Evolutionary conservation across 2,888 invertebrate genomes (phyloP).

Genomic region (Fissipunctia ypsillon): DNA sequence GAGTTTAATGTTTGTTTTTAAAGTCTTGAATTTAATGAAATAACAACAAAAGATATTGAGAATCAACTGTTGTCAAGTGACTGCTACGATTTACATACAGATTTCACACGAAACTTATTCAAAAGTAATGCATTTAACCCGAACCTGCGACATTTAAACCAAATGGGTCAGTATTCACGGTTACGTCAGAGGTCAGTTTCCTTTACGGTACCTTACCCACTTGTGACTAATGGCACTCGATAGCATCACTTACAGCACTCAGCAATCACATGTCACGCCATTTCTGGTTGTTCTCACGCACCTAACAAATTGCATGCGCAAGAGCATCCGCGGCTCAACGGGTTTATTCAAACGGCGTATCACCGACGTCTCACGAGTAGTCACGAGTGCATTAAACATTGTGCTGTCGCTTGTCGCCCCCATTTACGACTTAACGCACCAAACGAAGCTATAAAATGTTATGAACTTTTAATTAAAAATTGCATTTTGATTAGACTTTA

Average conservation of each 20-base stretch:
- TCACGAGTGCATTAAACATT: slow-evolving; percentile 63
- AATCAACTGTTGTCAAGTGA: background rate
- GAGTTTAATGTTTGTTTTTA: slow-evolving; percentile 24
- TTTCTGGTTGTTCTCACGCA: slow-evolving; percentile 65
- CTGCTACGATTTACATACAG: background rate
- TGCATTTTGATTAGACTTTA: slow-evolving; percentile 35
- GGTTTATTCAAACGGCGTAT: slow-evolving; percentile 65
- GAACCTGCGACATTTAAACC: slow-evolving; percentile 19
- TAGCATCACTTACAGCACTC: slow-evolving; percentile 49
- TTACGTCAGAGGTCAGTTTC: slow-evolving; percentile 50
- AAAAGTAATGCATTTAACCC: slow-evolving; percentile 15
- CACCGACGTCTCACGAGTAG: slow-evolving; percentile 51
- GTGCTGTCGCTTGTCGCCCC: slow-evolving; percentile 59
- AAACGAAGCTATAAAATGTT: slow-evolving; percentile 36
- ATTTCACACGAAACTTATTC: slow-evolving; percentile 10
- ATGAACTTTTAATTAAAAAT: slow-evolving; percentile 50
- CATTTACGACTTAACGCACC: slow-evolving; percentile 47
- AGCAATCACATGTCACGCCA: slow-evolving; percentile 45
- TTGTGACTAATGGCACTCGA: slow-evolving; percentile 55
- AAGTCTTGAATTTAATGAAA: slow-evolving; percentile 22
- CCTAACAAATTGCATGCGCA: slow-evolving; percentile 62
- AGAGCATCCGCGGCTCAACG: slow-evolving; percentile 51
- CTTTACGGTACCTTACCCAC: slow-evolving; percentile 46
- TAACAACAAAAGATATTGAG: slow-evolving; percentile 26
- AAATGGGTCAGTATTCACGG: slow-evolving; percentile 25